Evolutionary conservation across 2,888 invertebrate species (phyloP).

Genomic region (Tetragonisca angustula): DNA sequence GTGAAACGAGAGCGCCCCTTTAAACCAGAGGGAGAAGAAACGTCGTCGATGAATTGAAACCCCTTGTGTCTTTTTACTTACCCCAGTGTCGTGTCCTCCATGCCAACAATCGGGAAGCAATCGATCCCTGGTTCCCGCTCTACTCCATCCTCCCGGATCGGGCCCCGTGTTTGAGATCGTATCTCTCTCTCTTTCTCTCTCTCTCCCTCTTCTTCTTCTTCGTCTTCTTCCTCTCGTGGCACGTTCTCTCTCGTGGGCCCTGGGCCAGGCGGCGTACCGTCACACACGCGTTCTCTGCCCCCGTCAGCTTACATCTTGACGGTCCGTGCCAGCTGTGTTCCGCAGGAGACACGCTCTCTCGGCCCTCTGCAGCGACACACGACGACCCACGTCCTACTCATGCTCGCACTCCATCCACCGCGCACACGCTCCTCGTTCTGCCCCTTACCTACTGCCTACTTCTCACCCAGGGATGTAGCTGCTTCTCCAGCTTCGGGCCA

Average conservation of each 20-base stretch:
- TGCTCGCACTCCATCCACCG: conserved; percentile 47
- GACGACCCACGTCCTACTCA: conserved; percentile 59
- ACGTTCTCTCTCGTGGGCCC: conserved; percentile 41
- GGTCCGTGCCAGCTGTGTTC: conserved; percentile 60
- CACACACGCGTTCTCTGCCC: conserved; percentile 44
- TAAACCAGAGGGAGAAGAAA: conserved; percentile 7
- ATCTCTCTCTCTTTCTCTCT: neutral
- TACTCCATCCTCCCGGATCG: conserved; percentile 40
- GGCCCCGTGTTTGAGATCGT: conserved; percentile 10
- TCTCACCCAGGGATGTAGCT: conserved; percentile 33
- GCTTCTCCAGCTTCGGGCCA: neutral
- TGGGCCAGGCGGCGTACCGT: conserved; percentile 56
- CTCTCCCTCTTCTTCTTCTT: neutral
- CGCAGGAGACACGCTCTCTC: conserved; percentile 68
- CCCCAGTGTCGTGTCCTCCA: conserved; percentile 71
- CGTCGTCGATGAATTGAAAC: neutral
- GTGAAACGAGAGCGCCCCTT: conserved; percentile 20
- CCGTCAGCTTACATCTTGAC: conserved; percentile 69
- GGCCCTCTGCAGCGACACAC: conserved; percentile 63
- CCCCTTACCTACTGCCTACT: conserved; percentile 34
- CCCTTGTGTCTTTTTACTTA: conserved; percentile 60
- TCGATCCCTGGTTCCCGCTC: conserved; percentile 67
- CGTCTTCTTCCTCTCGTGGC: conserved; percentile 5
- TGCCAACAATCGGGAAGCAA: conserved; percentile 68
- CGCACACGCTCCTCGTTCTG: conserved; percentile 47